These are phyloP conservation scores for Argyra leucocephala DNA, from an alignment of 2,888 invertebrate genomes.

Conservation along the genomic window DNA sequence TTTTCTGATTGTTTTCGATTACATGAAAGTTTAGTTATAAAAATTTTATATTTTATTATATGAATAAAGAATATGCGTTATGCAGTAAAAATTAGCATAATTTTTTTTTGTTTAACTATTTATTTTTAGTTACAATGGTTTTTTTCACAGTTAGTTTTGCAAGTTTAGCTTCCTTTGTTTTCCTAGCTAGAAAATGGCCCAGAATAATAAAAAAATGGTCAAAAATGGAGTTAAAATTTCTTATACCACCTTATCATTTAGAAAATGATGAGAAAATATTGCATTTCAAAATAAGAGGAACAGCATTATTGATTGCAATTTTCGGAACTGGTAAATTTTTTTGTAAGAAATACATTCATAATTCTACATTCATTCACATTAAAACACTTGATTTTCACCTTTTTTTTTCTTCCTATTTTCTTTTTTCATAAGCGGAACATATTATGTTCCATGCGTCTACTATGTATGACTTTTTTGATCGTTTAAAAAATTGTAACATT, in stretches of 20 bases:
- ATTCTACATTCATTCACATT: too few species aligned
- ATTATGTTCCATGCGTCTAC: not conserved
- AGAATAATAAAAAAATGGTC: not conserved
- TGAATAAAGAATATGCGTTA: too few species aligned
- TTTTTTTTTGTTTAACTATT: not conserved
- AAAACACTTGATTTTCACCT: too few species aligned
- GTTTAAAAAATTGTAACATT: not conserved
- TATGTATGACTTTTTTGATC: not conserved
- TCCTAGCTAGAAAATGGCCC: slow-evolving; percentile 8
- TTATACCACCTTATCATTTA: not conserved
- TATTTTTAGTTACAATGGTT: not conserved
- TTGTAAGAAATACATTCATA: not conserved
- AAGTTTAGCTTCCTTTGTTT: not conserved
- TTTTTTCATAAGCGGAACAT: not conserved
- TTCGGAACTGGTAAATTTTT: not conserved
- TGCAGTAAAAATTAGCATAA: too few species aligned
- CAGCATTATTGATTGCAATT: not conserved
- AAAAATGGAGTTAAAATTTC: not conserved
- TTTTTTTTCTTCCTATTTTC: not conserved
- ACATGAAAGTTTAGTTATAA: too few species aligned
- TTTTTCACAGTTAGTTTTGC: not conserved
- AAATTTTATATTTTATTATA: too few species aligned
- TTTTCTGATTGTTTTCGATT: too few species aligned
- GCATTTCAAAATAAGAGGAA: not conserved
- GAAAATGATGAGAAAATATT: not conserved